Base-by-base conservation (phyloP, 2,888 invertebrate genomes). In the Philopedon plagiatum region DNA sequence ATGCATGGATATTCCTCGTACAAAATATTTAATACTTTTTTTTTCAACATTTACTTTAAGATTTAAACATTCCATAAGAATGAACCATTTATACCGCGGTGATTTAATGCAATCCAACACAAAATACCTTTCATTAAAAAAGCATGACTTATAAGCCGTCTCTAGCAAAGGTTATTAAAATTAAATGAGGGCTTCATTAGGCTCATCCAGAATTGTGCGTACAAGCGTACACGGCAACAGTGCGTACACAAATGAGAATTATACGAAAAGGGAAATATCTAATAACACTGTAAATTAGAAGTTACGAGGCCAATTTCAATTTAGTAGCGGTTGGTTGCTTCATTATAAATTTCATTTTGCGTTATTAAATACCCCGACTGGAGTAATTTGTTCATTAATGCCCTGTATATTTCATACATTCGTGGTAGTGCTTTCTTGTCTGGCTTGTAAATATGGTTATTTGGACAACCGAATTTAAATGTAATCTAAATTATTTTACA, bases 331-430 rank as follows among this genome's bases (percentile, higher is more conserved):
- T 73, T 73, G 73, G 32, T 60, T 68, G 73, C 58, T 73, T 73
- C 73, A 73, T 73, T 73, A 73, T 73, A 73, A 73, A 73, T 73
- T 73, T 73, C 67, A 73, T 73, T 73, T 73, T 73, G 68, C 54
- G 54, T 67, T 73, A 73, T 73, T 73, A 68, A 67, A 58, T 49
- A 68, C 58, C 60, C 64, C 68, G 67, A 51, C 60, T 51, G 54
- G 73, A 58, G 62, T 66, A 72, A 72, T 72, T 66, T 61, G 72
- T 72, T 66, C 61, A 72, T 72, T 72, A 72, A 72, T 67, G 56
- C 62, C 62, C 56, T 57, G 57, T 57, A 72, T 72, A 72, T 67
- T 72, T 72, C 37, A 66, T 65, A 65, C 54, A 44, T 41, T 56
- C 41, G 41, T 65, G 44, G 34, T 15, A 44, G 23, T 44, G 18